A percentile compares a stretch with the other conserved stretches of the same genome.
Evolutionary conservation across 2,797 vertebrate genomes (phyloP).

Genomic region (Onychomys arenicola): DNA sequence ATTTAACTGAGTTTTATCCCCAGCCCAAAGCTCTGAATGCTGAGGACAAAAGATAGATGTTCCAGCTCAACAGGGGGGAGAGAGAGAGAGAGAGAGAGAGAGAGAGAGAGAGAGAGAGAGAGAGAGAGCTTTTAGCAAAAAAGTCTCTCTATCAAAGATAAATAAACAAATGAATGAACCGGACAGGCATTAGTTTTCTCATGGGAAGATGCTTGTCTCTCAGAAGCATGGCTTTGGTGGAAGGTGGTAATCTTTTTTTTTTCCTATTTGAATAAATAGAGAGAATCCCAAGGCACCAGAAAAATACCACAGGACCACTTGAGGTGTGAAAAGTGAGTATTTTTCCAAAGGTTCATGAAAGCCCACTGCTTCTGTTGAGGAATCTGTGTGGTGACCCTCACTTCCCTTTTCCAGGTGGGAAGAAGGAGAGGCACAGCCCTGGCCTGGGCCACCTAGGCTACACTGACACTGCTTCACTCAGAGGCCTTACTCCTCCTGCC

Average conservation of each 20-base stretch:
- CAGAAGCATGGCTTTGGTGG: not conserved
- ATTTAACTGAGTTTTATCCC: not conserved
- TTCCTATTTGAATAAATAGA: slow-evolving; percentile 33
- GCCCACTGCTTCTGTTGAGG: slow-evolving; percentile 17
- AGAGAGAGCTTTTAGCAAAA: not conserved
- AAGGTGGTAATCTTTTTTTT: not conserved
- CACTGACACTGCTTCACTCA: not conserved
- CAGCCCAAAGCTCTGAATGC: no score
- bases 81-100: not conserved
- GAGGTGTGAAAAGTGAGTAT: slow-evolving; percentile 49
- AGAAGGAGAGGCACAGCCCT: not conserved
- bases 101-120: not conserved
- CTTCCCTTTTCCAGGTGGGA: slow-evolving; percentile 50
- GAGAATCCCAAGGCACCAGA: not conserved
- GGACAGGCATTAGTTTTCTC: not conserved
- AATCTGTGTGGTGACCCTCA: not conserved
- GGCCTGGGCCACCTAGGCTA: slow-evolving; percentile 42
- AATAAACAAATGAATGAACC: not conserved
- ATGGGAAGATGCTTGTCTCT: not conserved
- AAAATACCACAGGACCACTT: slow-evolving; percentile 5
- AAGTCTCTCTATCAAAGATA: not conserved
- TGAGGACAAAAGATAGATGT: not conserved
- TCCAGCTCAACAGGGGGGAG: not conserved
- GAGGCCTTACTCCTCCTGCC: not conserved
- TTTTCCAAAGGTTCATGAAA: slow-evolving; percentile 67